phyloP scores from a whole-genome alignment of 2,797 vertebrate species.

The Gallirallus australis region DNA sequence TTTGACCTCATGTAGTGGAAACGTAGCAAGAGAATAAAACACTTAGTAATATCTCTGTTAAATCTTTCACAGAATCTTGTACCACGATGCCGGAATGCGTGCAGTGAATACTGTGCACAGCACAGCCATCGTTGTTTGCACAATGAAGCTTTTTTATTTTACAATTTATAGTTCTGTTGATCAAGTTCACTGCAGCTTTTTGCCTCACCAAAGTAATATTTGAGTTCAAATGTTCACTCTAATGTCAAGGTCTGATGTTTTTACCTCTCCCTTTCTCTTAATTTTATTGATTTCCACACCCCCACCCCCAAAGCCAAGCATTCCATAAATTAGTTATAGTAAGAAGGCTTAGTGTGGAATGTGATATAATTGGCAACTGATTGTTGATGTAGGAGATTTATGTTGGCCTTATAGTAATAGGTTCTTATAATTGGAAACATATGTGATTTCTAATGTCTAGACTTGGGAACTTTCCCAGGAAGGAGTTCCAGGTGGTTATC shows the following conservation, averaged over 20 bases:
- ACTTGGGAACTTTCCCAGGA: conserved; percentile 79
- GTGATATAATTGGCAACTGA: conserved; percentile 71
- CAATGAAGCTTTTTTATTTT: neutral
- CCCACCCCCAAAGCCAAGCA: neutral
- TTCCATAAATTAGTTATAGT: conserved; percentile 62
- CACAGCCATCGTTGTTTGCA: neutral
- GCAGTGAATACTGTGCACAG: neutral
- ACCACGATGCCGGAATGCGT: neutral
- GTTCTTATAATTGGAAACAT: conserved; percentile 75
- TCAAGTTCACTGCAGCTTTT: neutral
- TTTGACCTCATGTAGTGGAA: neutral
- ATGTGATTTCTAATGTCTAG: conserved; percentile 77
- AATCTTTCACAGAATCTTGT: neutral
- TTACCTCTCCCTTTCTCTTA: conserved; percentile 19
- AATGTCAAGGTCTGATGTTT: conserved; percentile 45
- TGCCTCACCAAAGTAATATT: neutral
- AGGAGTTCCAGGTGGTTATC: conserved; percentile 78
- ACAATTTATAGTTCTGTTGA: neutral
- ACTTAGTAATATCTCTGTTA: neutral
- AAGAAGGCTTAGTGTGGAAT: conserved; percentile 58
- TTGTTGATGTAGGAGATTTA: conserved; percentile 72
- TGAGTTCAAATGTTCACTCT: conserved; percentile 49
- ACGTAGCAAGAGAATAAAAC: neutral
- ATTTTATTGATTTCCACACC: conserved; percentile 34
- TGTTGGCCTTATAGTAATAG: conserved; percentile 53